Evolutionary conservation across 2,888 invertebrate genomes (phyloP).

Genomic region (Plagodis pulveraria): DNA sequence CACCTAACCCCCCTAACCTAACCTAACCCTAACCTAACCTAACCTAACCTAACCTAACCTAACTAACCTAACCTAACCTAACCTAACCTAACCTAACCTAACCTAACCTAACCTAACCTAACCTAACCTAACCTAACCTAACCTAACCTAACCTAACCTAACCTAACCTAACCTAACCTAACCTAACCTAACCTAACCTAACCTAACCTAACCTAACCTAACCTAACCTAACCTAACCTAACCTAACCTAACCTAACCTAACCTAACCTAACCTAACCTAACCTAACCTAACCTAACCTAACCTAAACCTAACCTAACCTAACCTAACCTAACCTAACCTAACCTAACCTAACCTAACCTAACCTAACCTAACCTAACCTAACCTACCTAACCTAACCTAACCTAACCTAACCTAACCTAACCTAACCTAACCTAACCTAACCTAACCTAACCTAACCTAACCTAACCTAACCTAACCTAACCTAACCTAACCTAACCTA

Average conservation of each 20-base stretch:
- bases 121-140: slow-evolving; percentile 24
- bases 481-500: slow-evolving; percentile 29
- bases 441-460: slow-evolving; percentile 20
- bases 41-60: slow-evolving; percentile 33
- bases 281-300: slow-evolving; percentile 21
- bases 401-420: slow-evolving; percentile 21
- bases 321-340: slow-evolving; percentile 30
- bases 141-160: slow-evolving; percentile 30
- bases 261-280: slow-evolving; percentile 22
- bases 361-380: slow-evolving; percentile 21
- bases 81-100: slow-evolving; percentile 34
- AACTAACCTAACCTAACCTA: no score
- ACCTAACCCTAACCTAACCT: slow-evolving; percentile 25
- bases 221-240: slow-evolving; percentile 30
- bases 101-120: slow-evolving; percentile 24
- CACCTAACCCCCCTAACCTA: slow-evolving; percentile 31
- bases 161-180: slow-evolving; percentile 24
- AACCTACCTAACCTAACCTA: slow-evolving; percentile 31
- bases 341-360: slow-evolving; percentile 27
- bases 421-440: slow-evolving; percentile 20
- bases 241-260: slow-evolving; percentile 35
- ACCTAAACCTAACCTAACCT: slow-evolving; percentile 22
- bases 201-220: slow-evolving; percentile 19
- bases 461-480: slow-evolving; percentile 18
- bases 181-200: slow-evolving; percentile 37